Conservation (phyloP, 2,113 vertebrate species). For the Leptobrachium leishanense region DNA sequence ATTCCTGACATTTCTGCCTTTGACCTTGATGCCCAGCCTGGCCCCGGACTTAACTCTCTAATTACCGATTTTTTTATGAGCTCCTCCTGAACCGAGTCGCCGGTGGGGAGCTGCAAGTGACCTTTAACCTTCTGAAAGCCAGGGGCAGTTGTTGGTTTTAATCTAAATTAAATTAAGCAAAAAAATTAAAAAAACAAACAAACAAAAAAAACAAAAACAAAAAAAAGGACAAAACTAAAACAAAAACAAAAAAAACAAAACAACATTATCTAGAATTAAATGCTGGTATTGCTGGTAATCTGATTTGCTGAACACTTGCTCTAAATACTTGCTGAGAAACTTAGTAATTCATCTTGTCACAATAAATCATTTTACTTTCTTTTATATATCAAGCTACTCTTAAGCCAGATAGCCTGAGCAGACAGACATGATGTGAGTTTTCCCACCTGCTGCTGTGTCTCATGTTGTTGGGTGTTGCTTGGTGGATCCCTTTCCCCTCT, state of each 20-base stretch:
- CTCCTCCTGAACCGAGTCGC: constrained; percentile 74
- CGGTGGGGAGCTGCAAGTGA: constrained; percentile 75
- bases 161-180: too few relatives aligned
- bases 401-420: constrained; percentile 99
- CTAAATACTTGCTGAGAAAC: constrained; percentile 91
- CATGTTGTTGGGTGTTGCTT: constrained; percentile 88
- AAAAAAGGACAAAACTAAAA: neutral
- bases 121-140: constrained; percentile 81
- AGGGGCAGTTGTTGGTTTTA: constrained; percentile 67
- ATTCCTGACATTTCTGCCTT: constrained; percentile 81
- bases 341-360: constrained; percentile 95
- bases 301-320: constrained; percentile 99
- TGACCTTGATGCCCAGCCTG: constrained; percentile 77
- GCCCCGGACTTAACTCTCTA: constrained; percentile 73
- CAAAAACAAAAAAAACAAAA: constrained; percentile 31
- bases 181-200: too few relatives aligned
- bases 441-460: constrained; percentile 90
- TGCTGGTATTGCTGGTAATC: constrained; percentile 84
- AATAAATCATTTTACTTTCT: constrained; percentile 99
- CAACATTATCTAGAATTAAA: constrained; percentile 66
- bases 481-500: constrained; percentile 76
- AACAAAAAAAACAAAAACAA: too few relatives aligned
- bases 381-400: constrained; percentile 99
- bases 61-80: constrained; percentile 73
- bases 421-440: constrained; percentile 99